Conservation (phyloP, 35 echinoderm and acorn worm genomes). For the Chiridota heheva region DNA sequence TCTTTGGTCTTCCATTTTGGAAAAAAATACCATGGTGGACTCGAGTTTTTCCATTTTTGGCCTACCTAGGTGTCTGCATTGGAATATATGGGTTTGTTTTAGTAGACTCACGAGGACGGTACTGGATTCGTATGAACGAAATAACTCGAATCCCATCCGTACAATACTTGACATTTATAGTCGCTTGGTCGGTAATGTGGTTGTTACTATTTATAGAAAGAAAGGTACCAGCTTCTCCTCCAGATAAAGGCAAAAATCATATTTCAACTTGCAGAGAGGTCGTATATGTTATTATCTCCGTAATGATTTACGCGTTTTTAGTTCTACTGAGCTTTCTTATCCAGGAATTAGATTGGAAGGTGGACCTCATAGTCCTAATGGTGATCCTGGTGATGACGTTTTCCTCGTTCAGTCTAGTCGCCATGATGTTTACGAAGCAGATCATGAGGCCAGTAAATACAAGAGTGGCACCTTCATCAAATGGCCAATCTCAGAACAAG, state of each 20-base stretch:
- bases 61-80: slow-evolving; percentile 36
- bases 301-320: slow-evolving; percentile 39
- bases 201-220: slow-evolving; percentile 58
- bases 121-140: slow-evolving; percentile 72
- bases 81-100: slow-evolving; percentile 57
- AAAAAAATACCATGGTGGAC: slow-evolving; percentile 56
- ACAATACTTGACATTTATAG: slow-evolving; percentile 61
- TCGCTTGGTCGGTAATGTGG: slow-evolving; percentile 63
- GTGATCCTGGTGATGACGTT: slow-evolving; percentile 34
- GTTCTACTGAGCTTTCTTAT: slow-evolving; percentile 29
- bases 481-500: too few species aligned
- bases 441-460: slow-evolving; percentile 52
- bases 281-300: slow-evolving; percentile 16
- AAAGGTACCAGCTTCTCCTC: not conserved
- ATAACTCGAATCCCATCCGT: slow-evolving; percentile 67
- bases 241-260: not conserved
- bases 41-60: slow-evolving; percentile 49
- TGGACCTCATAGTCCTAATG: slow-evolving; percentile 52
- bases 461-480: too few species aligned
- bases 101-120: slow-evolving; percentile 51
- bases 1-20: slow-evolving; percentile 81
- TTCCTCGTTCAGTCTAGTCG: slow-evolving; percentile 1
- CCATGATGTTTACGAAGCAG: slow-evolving; percentile 49
- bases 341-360: slow-evolving; percentile 49
- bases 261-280: slow-evolving; percentile 20